Conservation (phyloP, 2,888 invertebrate species). For the Leuctra nigra region DNA sequence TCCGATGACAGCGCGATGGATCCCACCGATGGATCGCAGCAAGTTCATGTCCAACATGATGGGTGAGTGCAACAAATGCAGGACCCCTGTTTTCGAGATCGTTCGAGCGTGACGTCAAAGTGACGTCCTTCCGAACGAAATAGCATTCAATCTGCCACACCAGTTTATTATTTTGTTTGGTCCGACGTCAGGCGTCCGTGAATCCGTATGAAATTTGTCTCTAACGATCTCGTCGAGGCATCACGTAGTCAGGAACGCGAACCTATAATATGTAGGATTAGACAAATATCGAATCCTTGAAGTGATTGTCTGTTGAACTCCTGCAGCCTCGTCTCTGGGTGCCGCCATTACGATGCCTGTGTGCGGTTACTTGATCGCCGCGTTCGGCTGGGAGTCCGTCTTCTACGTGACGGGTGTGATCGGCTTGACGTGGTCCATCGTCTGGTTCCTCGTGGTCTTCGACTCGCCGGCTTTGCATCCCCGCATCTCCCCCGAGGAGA, state of each 20-base stretch:
- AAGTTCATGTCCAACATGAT: slow-evolving; percentile 91
- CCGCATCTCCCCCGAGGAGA: slow-evolving; percentile 66
- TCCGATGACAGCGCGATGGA: slow-evolving; percentile 90
- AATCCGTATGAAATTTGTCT: no score
- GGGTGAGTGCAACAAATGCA: slow-evolving; percentile 58
- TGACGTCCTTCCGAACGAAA: no score
- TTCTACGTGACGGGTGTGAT: slow-evolving; percentile 80
- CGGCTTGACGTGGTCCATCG: slow-evolving; percentile 71
- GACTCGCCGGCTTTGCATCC: slow-evolving; percentile 80
- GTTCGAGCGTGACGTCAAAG: no score
- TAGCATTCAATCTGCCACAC: no score
- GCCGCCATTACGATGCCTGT: slow-evolving; percentile 87
- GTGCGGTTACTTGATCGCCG: slow-evolving; percentile 72
- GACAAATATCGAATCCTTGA: no score
- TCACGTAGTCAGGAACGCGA: no score
- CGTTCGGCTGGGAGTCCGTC: slow-evolving; percentile 81
- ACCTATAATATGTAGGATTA: no score
- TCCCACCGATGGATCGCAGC: slow-evolving; percentile 87
- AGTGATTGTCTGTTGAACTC: no score
- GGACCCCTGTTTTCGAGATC: no score
- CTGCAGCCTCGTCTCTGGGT: slow-evolving; percentile 79
- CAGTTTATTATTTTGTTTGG: no score
- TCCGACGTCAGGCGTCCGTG: no score
- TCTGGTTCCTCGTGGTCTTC: slow-evolving; percentile 74
- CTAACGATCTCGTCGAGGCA: no score